Evolutionary conservation across 2,113 vertebrate genomes (phyloP).

Genomic region (Microtus ochrogaster): DNA sequence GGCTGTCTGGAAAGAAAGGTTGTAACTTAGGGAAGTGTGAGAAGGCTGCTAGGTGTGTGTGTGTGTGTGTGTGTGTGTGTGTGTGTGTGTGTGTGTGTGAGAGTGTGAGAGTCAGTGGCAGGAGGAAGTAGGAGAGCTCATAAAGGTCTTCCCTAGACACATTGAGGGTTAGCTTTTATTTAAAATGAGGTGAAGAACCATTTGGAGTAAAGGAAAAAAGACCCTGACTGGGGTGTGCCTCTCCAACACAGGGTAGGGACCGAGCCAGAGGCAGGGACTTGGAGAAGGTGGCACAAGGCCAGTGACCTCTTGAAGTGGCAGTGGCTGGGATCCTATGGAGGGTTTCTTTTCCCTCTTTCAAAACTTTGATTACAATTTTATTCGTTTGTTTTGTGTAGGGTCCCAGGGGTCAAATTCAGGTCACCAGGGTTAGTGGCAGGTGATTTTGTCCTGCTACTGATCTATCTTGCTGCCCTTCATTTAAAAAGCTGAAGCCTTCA

Average conservation of each 20-base stretch:
- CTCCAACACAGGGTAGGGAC: too few relatives aligned
- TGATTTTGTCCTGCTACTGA: neutral
- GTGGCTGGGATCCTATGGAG: neutral
- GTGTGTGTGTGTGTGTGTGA: too few relatives aligned
- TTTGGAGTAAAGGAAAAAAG: neutral
- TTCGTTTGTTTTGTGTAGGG: neutral
- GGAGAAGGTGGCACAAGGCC: neutral
- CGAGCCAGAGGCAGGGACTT: too few relatives aligned
- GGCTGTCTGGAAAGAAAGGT: neutral
- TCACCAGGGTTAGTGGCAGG: neutral
- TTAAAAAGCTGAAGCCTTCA: neutral
- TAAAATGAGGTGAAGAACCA: neutral
- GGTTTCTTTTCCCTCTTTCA: neutral
- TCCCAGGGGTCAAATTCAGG: neutral
- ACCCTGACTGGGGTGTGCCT: neutral
- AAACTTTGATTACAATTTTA: neutral
- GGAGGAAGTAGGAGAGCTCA: neutral
- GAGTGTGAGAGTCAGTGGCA: fast-evolving
- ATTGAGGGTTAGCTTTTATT: neutral
- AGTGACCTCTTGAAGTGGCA: neutral
- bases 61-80: too few relatives aligned
- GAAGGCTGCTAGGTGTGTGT: neutral
- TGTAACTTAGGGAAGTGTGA: neutral
- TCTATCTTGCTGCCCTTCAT: neutral
- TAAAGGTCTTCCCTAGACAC: neutral